Evolutionary conservation across 2,888 invertebrate genomes (phyloP), one percentile per base, ranked within the genome.

Genomic region (Sussaba pulchella): DNA sequence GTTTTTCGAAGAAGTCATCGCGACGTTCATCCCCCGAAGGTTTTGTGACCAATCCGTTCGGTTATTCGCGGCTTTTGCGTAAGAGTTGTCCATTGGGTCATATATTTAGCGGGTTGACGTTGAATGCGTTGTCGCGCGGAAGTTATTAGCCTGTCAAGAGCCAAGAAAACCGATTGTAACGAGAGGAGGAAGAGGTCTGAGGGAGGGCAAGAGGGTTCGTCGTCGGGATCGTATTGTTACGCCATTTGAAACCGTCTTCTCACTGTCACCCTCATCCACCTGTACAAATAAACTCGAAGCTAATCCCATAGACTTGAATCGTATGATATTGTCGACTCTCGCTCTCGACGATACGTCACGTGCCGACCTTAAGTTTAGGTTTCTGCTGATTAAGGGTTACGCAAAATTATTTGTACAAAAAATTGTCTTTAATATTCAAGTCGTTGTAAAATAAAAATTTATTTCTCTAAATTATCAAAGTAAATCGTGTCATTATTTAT

Each of bases 211-310:
- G n/a, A n/a, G n/a, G n/a, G n/a, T n/a, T n/a, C n/a, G n/a, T n/a
- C n/a, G n/a, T n/a, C n/a, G n/a, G n/a, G 19, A 52, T 52, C 26
- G 52, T 26, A 24, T 52, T 52, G 26, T 52, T 52, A 52, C 26
- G n/a, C 52, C 24, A 47, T 19, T 26, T n/a, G 26, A 26, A 6
- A 52, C 52, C 24, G 26, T 26, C n/a, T 52, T 12, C 26, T 26
- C 12, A 8, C 6, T 26, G 52, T 26, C n/a, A 12, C 12, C n/a
- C 2, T n/a, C 2, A 19, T 6, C 26, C n/a, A 26, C 26, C 52
- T n/a, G 21, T 24, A 52, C 12, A 52, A 52, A 52, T 24, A 52
- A n/a, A 6, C 39, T 17, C 17, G 17, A 2, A 0, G 45, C 14
- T 10, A 5, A 41, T 12, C 3, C 14, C n/a, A n/a, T n/a, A n/a